Conservation (phyloP, 1,140 invertebrate genomes). For the Olivierus martensii region DNA sequence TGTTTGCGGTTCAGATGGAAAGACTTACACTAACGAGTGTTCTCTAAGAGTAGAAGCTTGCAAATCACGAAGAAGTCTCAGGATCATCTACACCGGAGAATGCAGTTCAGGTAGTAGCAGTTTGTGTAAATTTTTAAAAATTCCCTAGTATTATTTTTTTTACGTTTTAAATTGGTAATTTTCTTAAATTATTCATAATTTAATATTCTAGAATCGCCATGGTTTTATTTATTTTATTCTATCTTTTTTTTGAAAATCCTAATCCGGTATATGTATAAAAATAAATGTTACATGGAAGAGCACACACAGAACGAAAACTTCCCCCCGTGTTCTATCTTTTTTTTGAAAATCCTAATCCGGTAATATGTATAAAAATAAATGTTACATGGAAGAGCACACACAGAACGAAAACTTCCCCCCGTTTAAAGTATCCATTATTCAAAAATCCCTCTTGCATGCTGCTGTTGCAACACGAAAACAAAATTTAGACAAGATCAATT, state of each 20-base stretch:
- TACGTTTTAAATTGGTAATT: background rate
- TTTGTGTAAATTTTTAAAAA: background rate
- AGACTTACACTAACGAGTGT: conserved; percentile 77
- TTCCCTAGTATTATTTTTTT: background rate
- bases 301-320: too few species aligned
- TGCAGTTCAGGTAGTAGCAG: conserved; percentile 52
- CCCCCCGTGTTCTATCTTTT: too few species aligned
- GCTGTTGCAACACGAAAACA: background rate
- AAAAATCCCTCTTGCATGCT: background rate
- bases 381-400: too few species aligned
- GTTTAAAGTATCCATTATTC: too few species aligned
- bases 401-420: too few species aligned
- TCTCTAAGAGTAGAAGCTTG: conserved; percentile 58
- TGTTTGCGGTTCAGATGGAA: conserved; percentile 60
- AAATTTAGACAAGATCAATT: too few species aligned
- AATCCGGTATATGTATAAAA: too few species aligned
- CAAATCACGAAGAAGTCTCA: conserved; percentile 48
- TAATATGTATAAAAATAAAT: too few species aligned
- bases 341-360: too few species aligned
- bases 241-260: too few species aligned
- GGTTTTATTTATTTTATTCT: background rate
- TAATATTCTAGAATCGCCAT: background rate
- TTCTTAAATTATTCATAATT: conserved; percentile 1
- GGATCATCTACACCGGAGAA: conserved; percentile 61
- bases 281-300: too few species aligned